Evolutionary conservation across 2,888 invertebrate species (phyloP), one percentile per base, ranked within the genome.

Genomic region (Balanococcus diminutus): DNA sequence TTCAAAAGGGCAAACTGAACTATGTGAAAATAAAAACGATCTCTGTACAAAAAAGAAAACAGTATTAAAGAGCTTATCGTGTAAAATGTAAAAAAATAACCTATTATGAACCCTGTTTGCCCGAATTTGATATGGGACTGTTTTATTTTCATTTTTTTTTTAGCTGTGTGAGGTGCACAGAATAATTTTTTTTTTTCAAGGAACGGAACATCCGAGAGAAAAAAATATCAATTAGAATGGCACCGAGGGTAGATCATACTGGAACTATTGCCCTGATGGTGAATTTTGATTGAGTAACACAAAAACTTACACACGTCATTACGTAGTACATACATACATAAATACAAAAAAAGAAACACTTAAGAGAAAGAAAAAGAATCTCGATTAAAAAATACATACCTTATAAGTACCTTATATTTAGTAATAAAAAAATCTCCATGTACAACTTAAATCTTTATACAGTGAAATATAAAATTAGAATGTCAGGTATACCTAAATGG

Each of bases 51-150:
- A 28, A 75, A 75, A 51, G 2, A 42, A 51, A 51, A n/a, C 19
- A 19, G 9, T 75, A 75, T 31, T 32, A 16, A 31, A 32, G n/a
- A 32, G 32, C 75, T 75, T 75, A 75, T 32, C 11, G 19, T 8
- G 32, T 75, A 32, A 32, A 61, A 14, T 16, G n/a, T 75, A 75
- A 75, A 75, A 75, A 75, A 75, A 9, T 31, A 32, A 32, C 32
- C 75, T 75, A 75, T 75, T 75, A 75, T n/a, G 36, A 75, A 75
- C 75, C 75, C 75, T 75, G 75, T 75, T 16, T n/a, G 36, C 75
- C 75, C 75, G 75, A 32, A 75, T 32, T 3, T 75, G 75, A 75
- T 75, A 75, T 75, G 19, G 75, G 75, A 75, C 32, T 75, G 3
- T 4, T 61, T 61, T 61, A 36, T 36, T 36, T 4, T 36, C 3